A percentile compares a stretch with the other conserved stretches of the same genome.
Conservation (phyloP, 2,888 invertebrate genomes). For the Thereva nobilitata region DNA sequence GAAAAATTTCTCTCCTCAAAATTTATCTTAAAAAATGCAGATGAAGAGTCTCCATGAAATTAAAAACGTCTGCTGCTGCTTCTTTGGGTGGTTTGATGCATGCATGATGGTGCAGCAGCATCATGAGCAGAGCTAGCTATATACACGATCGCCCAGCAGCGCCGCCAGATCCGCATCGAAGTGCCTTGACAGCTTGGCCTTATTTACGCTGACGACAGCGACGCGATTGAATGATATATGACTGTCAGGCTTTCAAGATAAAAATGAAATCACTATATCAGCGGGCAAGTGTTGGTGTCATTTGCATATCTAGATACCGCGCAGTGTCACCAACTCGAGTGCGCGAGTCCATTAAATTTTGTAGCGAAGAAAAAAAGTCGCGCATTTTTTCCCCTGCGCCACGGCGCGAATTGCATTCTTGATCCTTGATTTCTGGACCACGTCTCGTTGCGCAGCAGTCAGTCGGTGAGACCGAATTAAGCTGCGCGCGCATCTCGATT, state of each 20-base stretch:
- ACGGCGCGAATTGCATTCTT: constrained; percentile 10
- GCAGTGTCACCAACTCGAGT: neutral
- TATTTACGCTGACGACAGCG: constrained; percentile 31
- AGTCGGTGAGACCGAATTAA: neutral
- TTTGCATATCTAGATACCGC: constrained; percentile 23
- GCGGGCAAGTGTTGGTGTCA: constrained; percentile 29
- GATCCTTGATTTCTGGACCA: neutral
- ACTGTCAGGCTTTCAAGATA: constrained; percentile 38
- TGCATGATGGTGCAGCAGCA: neutral
- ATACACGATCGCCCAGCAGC: constrained; percentile 8
- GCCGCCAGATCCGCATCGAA: constrained; percentile 16
- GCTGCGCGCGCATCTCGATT: constrained; percentile 28
- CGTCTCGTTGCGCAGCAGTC: neutral
- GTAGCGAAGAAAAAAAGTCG: constrained; percentile 1
- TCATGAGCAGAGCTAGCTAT: no score
- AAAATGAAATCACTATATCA: constrained; percentile 34
- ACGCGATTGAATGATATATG: constrained; percentile 42
- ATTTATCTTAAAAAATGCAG: constrained; percentile 27
- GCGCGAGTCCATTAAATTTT: constrained; percentile 11
- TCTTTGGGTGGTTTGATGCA: no score
- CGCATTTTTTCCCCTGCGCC: neutral
- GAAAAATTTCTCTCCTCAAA: constrained; percentile 22
- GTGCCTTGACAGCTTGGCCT: constrained; percentile 31
- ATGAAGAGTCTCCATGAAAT: constrained; percentile 10
- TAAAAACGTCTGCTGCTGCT: neutral